Conservation (phyloP, 1,140 invertebrate genomes). For the Bombus sylvicola region DNA sequence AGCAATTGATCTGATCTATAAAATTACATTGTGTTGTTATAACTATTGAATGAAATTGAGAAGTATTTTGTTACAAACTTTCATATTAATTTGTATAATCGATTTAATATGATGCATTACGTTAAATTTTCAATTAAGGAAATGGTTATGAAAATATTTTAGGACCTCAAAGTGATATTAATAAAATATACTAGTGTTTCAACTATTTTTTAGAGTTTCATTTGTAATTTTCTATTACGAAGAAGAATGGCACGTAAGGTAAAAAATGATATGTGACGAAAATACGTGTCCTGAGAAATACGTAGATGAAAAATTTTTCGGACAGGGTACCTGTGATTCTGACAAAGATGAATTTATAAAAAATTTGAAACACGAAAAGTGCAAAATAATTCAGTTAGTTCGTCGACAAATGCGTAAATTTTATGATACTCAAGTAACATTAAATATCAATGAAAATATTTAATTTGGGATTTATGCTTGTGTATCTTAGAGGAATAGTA, state of each 20-base stretch:
- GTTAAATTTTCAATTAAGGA: slow-evolving; percentile 13
- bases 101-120: background rate
- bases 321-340: background rate
- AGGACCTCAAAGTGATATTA: background rate
- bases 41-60: background rate
- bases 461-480: background rate
- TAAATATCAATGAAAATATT: too few species aligned
- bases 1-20: background rate
- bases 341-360: slow-evolving; percentile 64
- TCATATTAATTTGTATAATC: background rate
- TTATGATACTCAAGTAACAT: slow-evolving; percentile 64
- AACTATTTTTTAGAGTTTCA: slow-evolving; percentile 30
- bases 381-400: slow-evolving; percentile 70
- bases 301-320: background rate
- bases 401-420: slow-evolving; percentile 70
- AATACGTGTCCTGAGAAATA: slow-evolving; percentile 23
- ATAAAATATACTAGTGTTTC: background rate
- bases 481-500: background rate
- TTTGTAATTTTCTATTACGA: slow-evolving; percentile 6
- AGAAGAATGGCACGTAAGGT: background rate
- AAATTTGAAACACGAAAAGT: slow-evolving; percentile 67
- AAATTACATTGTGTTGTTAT: background rate
- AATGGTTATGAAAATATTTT: slow-evolving; percentile 5
- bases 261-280: slow-evolving; percentile 54
- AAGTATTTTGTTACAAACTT: slow-evolving; percentile 23